These are phyloP conservation scores for Lithophane semibrunnea DNA, from an alignment of 2,888 invertebrate species.

Conservation along the genomic window DNA sequence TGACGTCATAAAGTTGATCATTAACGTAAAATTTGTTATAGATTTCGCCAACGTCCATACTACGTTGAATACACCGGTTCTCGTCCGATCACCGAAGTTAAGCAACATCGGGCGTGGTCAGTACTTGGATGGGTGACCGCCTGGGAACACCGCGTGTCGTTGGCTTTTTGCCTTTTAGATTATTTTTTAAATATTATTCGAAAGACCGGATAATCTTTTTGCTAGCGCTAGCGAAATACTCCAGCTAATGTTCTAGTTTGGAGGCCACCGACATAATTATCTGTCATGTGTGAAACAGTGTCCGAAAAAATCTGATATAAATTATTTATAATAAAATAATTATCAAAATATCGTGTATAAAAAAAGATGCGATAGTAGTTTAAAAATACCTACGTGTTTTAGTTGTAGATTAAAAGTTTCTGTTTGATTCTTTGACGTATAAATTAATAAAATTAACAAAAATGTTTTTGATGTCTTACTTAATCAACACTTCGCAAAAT, in stretches of 20 bases:
- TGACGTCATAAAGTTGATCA: neutral
- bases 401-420: no score
- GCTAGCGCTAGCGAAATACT: neutral
- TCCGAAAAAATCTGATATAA: neutral
- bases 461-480: neutral
- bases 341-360: neutral
- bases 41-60: conserved; percentile 76
- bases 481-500: neutral
- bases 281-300: neutral
- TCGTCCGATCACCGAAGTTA: conserved; percentile 88
- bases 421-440: neutral
- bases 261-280: neutral
- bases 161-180: conserved; percentile 13
- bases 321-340: no score
- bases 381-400: neutral
- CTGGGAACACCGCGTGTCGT: conserved; percentile 77
- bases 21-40: accelerated
- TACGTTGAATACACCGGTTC: conserved; percentile 85
- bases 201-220: no score
- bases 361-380: neutral
- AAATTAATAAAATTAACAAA: neutral
- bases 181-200: neutral
- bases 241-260: neutral
- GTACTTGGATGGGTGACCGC: conserved; percentile 86
- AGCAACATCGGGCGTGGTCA: conserved; percentile 86